Evolutionary conservation across 2,113 vertebrate genomes (phyloP).

Genomic region (Nestor notabilis): DNA sequence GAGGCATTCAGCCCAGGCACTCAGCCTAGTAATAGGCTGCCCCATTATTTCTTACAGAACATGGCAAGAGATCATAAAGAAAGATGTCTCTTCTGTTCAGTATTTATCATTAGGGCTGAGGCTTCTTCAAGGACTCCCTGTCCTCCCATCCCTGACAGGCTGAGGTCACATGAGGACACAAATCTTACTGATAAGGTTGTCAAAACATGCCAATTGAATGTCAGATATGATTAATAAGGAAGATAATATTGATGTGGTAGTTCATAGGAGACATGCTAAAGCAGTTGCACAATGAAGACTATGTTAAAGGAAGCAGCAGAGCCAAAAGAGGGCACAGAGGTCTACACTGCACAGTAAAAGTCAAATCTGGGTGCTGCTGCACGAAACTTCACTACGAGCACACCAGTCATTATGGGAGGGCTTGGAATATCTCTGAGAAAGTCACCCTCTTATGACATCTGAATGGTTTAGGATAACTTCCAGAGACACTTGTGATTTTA

Average conservation of each 20-base stretch:
- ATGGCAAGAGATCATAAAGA: background rate
- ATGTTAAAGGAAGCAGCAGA: background rate
- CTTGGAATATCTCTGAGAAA: background rate
- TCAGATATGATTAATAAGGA: background rate
- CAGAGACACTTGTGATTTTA: background rate
- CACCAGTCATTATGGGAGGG: background rate
- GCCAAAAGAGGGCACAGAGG: background rate
- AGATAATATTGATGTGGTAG: background rate
- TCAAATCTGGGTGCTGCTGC: background rate
- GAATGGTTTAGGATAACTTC: background rate
- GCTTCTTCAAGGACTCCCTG: slow-evolving; percentile 9
- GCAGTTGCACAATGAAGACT: background rate
- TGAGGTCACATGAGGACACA: slow-evolving; percentile 12
- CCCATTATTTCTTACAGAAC: background rate
- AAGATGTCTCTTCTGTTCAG: background rate
- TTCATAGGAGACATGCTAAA: background rate
- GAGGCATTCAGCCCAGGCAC: background rate
- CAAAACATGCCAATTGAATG: slow-evolving; percentile 20
- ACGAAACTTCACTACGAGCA: background rate
- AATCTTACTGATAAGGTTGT: slow-evolving; percentile 9
- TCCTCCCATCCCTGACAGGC: background rate
- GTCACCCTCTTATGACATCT: background rate
- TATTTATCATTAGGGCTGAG: background rate
- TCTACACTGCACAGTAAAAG: background rate
- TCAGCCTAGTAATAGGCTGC: background rate